phyloP scores from a whole-genome alignment of 2,888 invertebrate genomes.

The Atrina japonica region DNA sequence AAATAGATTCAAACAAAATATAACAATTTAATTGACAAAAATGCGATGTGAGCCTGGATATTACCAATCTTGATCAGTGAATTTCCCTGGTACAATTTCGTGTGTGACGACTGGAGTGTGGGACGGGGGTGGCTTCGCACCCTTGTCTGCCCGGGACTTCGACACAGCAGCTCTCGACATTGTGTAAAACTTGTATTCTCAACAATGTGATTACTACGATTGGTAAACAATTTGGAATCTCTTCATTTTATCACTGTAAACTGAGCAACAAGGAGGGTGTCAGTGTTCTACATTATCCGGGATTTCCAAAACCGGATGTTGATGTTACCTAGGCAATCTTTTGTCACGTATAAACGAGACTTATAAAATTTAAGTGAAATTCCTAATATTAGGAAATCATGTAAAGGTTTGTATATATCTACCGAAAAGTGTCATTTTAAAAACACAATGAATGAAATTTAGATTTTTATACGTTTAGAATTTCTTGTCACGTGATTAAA shows the following conservation, averaged over 20 bases:
- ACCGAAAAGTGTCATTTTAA: background rate
- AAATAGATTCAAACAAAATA: no score
- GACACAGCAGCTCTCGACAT: slow-evolving; percentile 73
- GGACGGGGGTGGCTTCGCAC: slow-evolving; percentile 66
- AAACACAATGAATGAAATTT: background rate
- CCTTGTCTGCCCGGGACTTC: slow-evolving; percentile 74
- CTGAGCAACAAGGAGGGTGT: no score
- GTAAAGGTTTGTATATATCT: no score
- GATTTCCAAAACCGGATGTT: slow-evolving; percentile 65
- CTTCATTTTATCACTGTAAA: slow-evolving; percentile 1
- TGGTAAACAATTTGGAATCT: background rate
- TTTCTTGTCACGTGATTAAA: slow-evolving; percentile 10
- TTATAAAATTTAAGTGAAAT: background rate
- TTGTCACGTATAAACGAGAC: slow-evolving; percentile 17
- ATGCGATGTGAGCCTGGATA: no score
- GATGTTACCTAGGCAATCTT: slow-evolving; percentile 58
- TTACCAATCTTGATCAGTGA: slow-evolving; percentile 80
- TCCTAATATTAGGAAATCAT: no score
- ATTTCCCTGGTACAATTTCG: slow-evolving; percentile 80
- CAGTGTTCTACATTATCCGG: slow-evolving; percentile 2
- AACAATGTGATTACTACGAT: background rate
- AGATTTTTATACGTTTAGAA: background rate
- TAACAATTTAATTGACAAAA: no score
- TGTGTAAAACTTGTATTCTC: background rate
- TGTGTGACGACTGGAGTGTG: slow-evolving; percentile 77